Conservation (phyloP, 2,888 invertebrate species). For the Ectobius pallidus region DNA sequence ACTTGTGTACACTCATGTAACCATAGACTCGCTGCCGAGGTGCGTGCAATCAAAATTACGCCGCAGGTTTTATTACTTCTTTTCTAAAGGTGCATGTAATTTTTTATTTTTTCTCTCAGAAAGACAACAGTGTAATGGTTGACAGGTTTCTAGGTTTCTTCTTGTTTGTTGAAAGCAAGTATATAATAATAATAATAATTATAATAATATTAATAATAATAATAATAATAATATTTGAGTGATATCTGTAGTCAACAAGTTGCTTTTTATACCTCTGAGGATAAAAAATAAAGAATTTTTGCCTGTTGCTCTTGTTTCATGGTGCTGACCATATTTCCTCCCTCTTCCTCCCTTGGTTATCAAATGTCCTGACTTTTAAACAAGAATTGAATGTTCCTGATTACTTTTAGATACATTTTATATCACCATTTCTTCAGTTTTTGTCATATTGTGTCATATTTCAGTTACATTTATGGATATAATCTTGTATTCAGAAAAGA, state of each 20-base stretch:
- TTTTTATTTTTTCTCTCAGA: not conserved
- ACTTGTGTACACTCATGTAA: not conserved
- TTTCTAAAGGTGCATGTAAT: not conserved
- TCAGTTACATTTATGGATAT: too few species aligned
- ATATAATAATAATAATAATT: too few species aligned
- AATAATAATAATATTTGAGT: conserved; percentile 40
- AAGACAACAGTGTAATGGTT: conserved; percentile 16
- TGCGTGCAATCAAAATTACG: conserved; percentile 1
- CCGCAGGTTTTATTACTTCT: not conserved
- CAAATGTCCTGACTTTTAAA: too few species aligned
- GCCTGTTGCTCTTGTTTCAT: conserved; percentile 35
- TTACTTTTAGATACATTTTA: too few species aligned
- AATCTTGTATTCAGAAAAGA: too few species aligned
- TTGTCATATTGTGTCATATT: too few species aligned
- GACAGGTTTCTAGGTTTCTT: too few species aligned
- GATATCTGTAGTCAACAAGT: conserved; percentile 43
- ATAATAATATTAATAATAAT: conserved; percentile 21
- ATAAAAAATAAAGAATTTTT: conserved; percentile 41
- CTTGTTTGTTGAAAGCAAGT: too few species aligned
- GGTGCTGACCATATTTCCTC: too few species aligned
- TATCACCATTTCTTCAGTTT: too few species aligned
- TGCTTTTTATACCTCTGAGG: conserved; percentile 44
- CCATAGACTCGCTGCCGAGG: not conserved
- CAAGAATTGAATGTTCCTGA: too few species aligned
- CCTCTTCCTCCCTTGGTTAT: too few species aligned